Conservation (phyloP, 2,797 vertebrate genomes). For the Varecia variegata region DNA sequence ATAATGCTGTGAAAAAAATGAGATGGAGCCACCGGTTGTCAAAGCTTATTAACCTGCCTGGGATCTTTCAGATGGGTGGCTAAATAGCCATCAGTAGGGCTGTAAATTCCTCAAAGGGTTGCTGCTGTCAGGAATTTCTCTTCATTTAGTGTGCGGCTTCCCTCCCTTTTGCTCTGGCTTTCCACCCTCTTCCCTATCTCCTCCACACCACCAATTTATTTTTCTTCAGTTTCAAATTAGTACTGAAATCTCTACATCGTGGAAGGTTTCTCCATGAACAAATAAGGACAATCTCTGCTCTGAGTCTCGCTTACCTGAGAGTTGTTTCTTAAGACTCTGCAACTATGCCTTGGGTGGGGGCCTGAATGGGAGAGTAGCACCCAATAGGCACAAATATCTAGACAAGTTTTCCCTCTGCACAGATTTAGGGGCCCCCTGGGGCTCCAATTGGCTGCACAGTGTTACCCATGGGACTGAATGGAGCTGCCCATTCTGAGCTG, state of each 20-base stretch:
- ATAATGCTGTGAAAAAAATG: neutral
- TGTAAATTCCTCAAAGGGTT: neutral
- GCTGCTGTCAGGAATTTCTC: neutral
- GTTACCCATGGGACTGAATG: neutral
- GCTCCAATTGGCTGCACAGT: neutral
- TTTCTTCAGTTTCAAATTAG: neutral
- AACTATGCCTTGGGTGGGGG: rapidly evolving
- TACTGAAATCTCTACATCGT: neutral
- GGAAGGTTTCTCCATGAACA: neutral
- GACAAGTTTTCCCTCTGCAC: neutral
- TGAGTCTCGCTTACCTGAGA: neutral
- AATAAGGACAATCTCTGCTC: neutral
- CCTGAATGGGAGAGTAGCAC: neutral
- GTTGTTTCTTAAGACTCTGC: neutral
- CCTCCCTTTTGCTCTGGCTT: neutral
- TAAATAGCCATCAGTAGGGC: neutral
- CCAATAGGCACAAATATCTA: neutral
- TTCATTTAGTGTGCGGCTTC: neutral
- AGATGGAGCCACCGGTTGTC: slow-evolving; percentile 46
- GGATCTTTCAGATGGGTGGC: neutral
- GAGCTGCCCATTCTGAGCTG: neutral
- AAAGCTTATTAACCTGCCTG: slow-evolving; percentile 51
- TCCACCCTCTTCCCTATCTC: neutral
- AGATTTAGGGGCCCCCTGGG: neutral
- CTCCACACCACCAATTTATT: neutral